Conservation (phyloP, 2,113 vertebrate species). For the Rousettus leschenaultii region DNA sequence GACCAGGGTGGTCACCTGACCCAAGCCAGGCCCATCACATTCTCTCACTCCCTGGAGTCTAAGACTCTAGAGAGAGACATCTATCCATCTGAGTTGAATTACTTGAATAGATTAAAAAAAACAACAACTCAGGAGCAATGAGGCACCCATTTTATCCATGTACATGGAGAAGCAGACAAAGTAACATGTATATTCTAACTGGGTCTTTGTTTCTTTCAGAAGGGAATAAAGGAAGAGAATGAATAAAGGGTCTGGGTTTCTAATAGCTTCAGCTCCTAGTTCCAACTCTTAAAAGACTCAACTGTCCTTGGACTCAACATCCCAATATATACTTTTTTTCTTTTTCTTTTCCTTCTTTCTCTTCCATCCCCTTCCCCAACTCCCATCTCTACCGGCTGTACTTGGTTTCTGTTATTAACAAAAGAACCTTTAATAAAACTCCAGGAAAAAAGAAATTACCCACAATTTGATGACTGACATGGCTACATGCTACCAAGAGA, state of each 20-base stretch:
- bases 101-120: background rate
- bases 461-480: background rate
- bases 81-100: background rate
- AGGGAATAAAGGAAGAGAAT: background rate
- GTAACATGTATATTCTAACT: background rate
- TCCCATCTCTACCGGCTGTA: background rate
- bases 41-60: background rate
- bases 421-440: background rate
- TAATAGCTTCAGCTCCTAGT: background rate
- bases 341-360: background rate
- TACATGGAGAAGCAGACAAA: background rate
- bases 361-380: background rate
- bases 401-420: slow-evolving; percentile 11
- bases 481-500: background rate
- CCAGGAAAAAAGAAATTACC: background rate
- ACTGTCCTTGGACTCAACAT: background rate
- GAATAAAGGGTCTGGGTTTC: background rate
- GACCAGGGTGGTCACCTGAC: background rate
- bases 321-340: background rate
- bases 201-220: background rate
- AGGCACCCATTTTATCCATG: background rate
- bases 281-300: background rate
- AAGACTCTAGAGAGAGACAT: background rate
- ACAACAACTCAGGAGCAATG: background rate
- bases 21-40: background rate